Conservation (phyloP, 1,140 invertebrate species). For the Drosophila arizonae region DNA sequence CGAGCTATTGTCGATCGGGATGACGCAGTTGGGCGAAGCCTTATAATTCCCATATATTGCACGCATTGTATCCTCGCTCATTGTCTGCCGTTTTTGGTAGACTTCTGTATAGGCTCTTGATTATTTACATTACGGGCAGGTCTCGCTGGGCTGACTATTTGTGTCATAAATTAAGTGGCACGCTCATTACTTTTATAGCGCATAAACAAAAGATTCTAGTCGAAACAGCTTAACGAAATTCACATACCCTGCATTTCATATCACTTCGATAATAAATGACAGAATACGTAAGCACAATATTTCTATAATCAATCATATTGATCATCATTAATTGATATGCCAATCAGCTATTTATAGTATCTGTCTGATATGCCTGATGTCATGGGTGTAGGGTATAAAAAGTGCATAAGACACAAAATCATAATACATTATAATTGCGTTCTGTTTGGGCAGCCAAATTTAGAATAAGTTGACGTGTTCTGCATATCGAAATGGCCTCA, state of each 20-base stretch:
- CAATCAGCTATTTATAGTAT: neutral
- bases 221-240: constrained; percentile 18
- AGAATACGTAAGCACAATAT: neutral
- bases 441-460: constrained; percentile 70
- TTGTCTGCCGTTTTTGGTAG: constrained; percentile 50
- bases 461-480: constrained; percentile 61
- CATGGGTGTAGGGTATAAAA: constrained; percentile 40
- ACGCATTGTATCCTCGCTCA: constrained; percentile 36
- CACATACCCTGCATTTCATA: constrained; percentile 29
- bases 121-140: constrained; percentile 48
- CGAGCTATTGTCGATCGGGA: neutral
- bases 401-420: constrained; percentile 46
- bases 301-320: neutral
- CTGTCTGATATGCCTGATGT: neutral
- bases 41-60: constrained; percentile 36
- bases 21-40: constrained; percentile 45
- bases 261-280: neutral
- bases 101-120: constrained; percentile 12
- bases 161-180: constrained; percentile 58
- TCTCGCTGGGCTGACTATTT: constrained; percentile 45
- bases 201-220: constrained; percentile 42
- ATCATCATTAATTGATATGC: neutral
- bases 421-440: constrained; percentile 74
- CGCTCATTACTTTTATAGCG: constrained; percentile 64
- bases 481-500: constrained; percentile 43